phyloP scores from a whole-genome alignment of 2,888 invertebrate species.

The Caenorhabditis imperialis region DNA sequence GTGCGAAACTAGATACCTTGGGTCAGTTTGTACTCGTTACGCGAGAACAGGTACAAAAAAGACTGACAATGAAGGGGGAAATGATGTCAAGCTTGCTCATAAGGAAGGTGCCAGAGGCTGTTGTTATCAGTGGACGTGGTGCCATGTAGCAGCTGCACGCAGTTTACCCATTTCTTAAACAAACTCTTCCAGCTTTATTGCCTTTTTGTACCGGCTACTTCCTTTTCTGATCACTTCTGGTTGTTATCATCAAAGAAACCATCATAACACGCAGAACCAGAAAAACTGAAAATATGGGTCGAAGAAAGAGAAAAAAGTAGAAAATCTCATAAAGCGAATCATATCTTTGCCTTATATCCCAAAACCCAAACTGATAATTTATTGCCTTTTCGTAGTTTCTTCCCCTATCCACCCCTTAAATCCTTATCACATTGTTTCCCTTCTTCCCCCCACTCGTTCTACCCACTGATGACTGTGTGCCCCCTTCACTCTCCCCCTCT shows the following conservation, averaged over 20 bases:
- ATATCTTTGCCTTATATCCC: neutral
- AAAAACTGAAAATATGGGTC: constrained; percentile 20
- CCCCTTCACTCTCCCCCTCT: constrained; percentile 3
- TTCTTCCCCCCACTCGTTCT: constrained; percentile 6
- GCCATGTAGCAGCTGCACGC: constrained; percentile 29
- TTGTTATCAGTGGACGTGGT: constrained; percentile 28
- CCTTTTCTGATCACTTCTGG: neutral
- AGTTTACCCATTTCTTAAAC: constrained; percentile 41
- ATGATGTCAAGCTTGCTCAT: constrained; percentile 46
- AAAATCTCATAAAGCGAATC: constrained; percentile 2
- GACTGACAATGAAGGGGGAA: too few relatives aligned
- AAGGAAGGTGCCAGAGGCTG: neutral
- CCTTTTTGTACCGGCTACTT: constrained; percentile 23
- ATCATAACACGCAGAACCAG: neutral
- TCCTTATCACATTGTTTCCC: constrained; percentile 45
- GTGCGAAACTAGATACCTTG: constrained; percentile 24
- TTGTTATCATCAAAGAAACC: constrained; percentile 4
- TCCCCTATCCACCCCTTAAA: constrained; percentile 24
- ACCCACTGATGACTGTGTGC: constrained; percentile 31
- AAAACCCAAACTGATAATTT: constrained; percentile 24
- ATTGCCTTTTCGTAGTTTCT: constrained; percentile 5
- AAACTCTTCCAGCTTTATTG: constrained; percentile 36
- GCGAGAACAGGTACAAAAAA: too few relatives aligned
- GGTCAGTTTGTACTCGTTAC: too few relatives aligned
- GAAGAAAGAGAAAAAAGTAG: constrained; percentile 6